Evolutionary conservation across 2,888 invertebrate species (phyloP).

Genomic region (Tenthredo notha): DNA sequence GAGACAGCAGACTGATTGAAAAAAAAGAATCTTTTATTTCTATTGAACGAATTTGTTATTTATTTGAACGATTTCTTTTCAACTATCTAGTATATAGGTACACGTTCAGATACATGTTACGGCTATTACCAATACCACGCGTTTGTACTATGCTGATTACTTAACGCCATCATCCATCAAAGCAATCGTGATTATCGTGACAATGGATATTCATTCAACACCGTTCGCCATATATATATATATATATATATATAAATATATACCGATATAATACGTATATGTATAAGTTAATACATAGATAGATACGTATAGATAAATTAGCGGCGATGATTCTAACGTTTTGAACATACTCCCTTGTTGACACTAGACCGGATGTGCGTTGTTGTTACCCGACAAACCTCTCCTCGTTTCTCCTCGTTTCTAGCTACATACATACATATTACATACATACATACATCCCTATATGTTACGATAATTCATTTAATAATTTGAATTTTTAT

Average conservation of each 20-base stretch:
- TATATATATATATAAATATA: background rate
- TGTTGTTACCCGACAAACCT: slow-evolving; percentile 32
- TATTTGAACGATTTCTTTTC: background rate
- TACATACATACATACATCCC: background rate
- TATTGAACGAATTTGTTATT: background rate
- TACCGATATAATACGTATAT: background rate
- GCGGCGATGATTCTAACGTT: slow-evolving; percentile 31
- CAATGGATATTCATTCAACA: slow-evolving; percentile 46
- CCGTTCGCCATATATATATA: background rate
- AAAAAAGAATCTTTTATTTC: no score
- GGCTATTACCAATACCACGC: background rate
- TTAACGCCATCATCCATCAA: slow-evolving; percentile 5
- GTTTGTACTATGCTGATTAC: background rate
- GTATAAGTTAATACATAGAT: background rate
- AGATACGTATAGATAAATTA: slow-evolving; percentile 23
- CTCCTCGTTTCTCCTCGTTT: slow-evolving; percentile 3
- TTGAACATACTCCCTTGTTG: slow-evolving; percentile 44
- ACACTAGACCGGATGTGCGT: slow-evolving; percentile 46
- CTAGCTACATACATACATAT: background rate
- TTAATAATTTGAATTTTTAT: background rate
- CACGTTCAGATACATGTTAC: background rate
- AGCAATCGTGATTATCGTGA: slow-evolving; percentile 39
- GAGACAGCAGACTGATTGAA: no score
- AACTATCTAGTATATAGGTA: background rate
- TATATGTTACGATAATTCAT: background rate